Conservation (phyloP, 1,140 invertebrate species). For the Batillaria attramentaria region DNA sequence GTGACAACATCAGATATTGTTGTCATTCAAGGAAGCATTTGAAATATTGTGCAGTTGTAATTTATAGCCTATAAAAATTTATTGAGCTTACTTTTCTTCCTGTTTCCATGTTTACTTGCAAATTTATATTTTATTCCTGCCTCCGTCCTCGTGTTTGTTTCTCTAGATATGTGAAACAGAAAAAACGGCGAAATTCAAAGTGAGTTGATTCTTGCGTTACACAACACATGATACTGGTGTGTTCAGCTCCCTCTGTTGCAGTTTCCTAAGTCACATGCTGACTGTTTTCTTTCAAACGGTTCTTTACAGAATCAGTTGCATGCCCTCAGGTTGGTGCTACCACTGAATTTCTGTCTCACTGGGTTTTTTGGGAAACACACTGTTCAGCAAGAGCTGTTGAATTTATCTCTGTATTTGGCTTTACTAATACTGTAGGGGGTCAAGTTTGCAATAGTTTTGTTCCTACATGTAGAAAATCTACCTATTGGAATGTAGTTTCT, state of each 20-base stretch:
- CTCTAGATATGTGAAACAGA: not conserved
- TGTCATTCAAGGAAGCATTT: too few species aligned
- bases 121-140: not conserved
- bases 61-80: too few species aligned
- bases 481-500: not conserved
- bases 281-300: too few species aligned
- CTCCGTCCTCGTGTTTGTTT: constrained; percentile 13
- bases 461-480: not conserved
- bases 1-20: too few species aligned
- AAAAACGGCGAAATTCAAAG: constrained; percentile 28
- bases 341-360: not conserved
- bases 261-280: too few species aligned
- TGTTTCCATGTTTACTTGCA: constrained; percentile 9
- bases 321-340: too few species aligned
- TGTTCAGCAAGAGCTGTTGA: not conserved
- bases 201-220: constrained; percentile 26
- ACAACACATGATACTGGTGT: constrained; percentile 44
- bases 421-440: not conserved
- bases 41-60: too few species aligned
- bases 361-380: not conserved
- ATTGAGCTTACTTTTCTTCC: too few species aligned
- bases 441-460: not conserved
- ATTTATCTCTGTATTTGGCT: not conserved
- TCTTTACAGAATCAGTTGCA: too few species aligned
- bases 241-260: constrained; percentile 44